Conservation (phyloP, 2,113 vertebrate species). For the Callopanchax toddi region DNA sequence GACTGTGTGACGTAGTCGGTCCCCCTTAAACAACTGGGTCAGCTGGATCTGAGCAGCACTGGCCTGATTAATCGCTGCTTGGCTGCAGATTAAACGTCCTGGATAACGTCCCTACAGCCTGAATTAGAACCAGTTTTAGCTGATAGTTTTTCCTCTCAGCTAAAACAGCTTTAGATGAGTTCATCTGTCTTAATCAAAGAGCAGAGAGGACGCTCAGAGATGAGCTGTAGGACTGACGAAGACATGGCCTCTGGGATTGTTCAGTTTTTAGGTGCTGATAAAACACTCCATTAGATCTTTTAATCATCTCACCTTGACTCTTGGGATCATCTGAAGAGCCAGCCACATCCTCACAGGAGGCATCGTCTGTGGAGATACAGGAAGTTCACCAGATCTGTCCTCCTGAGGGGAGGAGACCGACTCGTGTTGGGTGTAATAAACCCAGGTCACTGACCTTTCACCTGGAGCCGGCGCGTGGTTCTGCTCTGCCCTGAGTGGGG, state of each 20-base stretch:
- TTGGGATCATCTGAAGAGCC: conserved; percentile 87
- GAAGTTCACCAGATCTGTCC: not conserved
- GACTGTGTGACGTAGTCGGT: conserved; percentile 30
- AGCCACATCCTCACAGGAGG: conserved; percentile 91
- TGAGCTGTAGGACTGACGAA: too few relatives aligned
- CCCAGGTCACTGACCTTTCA: conserved; percentile 85
- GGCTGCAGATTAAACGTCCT: conserved; percentile 56
- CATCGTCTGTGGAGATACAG: conserved; percentile 79
- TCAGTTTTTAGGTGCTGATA: too few relatives aligned
- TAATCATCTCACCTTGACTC: conserved; percentile 86
- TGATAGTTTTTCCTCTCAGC: conserved; percentile 9
- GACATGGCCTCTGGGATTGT: too few relatives aligned
- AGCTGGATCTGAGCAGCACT: conserved; percentile 30
- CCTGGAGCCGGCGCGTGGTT: conserved; percentile 88
- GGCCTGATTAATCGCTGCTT: conserved; percentile 35
- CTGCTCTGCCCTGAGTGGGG: conserved; percentile 82
- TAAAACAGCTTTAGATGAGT: conserved; percentile 37
- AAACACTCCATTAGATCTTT: not conserved
- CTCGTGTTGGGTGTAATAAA: too few relatives aligned
- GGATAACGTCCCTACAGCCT: conserved; percentile 45
- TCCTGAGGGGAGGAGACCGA: too few relatives aligned
- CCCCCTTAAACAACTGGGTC: conserved; percentile 52
- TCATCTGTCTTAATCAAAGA: conserved; percentile 33
- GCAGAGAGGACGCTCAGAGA: conserved; percentile 7
- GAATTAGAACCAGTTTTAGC: conserved; percentile 60